Conservation (phyloP, 2,888 invertebrate species). For the Rhagonycha fulva region DNA sequence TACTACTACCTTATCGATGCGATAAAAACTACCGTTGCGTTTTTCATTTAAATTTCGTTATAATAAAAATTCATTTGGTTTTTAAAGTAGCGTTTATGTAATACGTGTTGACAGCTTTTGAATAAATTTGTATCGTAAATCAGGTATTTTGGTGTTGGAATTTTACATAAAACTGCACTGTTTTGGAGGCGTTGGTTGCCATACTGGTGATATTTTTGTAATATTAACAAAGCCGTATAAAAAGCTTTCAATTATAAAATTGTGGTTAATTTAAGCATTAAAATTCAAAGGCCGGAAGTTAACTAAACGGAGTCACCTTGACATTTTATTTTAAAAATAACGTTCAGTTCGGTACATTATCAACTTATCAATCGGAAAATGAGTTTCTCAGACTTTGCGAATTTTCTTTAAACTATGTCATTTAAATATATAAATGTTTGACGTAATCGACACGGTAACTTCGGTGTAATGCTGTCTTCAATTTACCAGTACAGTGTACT, state of each 20-base stretch:
- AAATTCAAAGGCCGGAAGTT: not conserved
- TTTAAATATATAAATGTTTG: not conserved
- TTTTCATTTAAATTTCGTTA: not conserved
- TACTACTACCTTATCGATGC: not conserved
- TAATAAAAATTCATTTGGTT: not conserved
- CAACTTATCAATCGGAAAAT: not conserved
- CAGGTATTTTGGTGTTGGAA: not conserved
- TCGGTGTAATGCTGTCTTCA: not conserved
- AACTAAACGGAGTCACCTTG: not conserved
- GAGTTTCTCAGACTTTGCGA: not conserved
- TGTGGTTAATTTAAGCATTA: not conserved
- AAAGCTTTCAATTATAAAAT: not conserved
- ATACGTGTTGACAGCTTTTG: not conserved
- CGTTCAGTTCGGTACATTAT: not conserved
- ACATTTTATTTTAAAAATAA: not conserved
- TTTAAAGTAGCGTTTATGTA: not conserved
- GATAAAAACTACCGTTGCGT: not conserved
- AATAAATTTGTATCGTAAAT: not conserved
- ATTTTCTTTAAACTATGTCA: not conserved
- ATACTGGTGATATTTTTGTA: not conserved
- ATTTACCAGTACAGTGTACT: conserved; percentile 5
- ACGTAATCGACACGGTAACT: not conserved
- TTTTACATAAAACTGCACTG: not conserved
- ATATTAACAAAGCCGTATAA: not conserved
- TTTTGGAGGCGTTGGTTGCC: not conserved